Evolutionary conservation across 2,113 vertebrate genomes (phyloP), one percentile per base, ranked within the genome.

Genomic region (Bungarus multicinctus): DNA sequence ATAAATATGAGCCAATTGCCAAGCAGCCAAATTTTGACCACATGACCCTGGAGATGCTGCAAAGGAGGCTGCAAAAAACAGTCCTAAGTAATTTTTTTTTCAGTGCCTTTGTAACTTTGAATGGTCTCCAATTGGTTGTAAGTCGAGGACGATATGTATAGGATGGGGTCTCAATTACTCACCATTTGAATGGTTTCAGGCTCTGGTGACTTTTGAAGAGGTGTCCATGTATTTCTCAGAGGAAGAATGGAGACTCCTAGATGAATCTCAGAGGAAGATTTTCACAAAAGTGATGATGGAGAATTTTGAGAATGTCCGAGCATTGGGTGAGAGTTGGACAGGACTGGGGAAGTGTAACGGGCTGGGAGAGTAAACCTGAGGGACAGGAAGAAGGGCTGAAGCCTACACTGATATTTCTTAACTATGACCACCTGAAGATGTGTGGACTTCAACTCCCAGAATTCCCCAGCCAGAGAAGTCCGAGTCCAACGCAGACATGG

Each of bases 231-330:
- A 92, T 81, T 95, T 95, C 57, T 91, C 93, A 0, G 57, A 89
- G 43, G 94, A 93, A 81, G 91, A 95, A 34, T 94, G 93, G 94
- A 43, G 3, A 20, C 89, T 74, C 52, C 74, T 95, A 53, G 74
- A 60, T 64, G 92, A 91, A 64, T 43, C 39, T 5, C 91, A 94
- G 91, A 94, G 50, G 89, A n/a, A 60, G 16, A 87, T 93, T 23
- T 95, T 94, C 88, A 74, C 55, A 52, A 92, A 94, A 23, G 92
- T 95, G n/a, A 95, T 95, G 94, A 88, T 92, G 43, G 91, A 95
- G 74, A 95, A 95, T 89, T 95, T 92, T 25, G 89, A 87, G 47
- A 89, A 88, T 10, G 87, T 95, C 55, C 47, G 23, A n/a, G 90
- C 74, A 4, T 57, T 93, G 30, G 93, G 94, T 94, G 81, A 93